Percentiles rank a stretch among this genome's conserved stretches.
Conservation (phyloP, 2,113 vertebrate genomes). For the Lagenorhynchus albirostris region DNA sequence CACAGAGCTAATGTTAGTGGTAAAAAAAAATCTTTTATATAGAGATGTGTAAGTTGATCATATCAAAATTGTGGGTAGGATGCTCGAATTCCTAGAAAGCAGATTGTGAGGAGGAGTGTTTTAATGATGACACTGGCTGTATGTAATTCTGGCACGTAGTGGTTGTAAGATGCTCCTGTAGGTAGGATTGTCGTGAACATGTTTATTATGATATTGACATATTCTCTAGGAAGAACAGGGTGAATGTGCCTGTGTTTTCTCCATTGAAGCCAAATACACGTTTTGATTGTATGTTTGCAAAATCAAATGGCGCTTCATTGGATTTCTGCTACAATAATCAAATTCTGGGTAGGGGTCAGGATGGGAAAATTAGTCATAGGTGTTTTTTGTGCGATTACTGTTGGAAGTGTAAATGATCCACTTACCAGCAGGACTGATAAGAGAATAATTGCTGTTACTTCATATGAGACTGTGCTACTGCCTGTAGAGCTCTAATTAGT, state of each 20-base stretch:
- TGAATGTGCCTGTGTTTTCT: neutral
- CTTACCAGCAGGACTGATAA: neutral
- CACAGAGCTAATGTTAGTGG: neutral
- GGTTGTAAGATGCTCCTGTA: rapidly evolving
- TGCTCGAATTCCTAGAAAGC: neutral
- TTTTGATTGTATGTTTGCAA: neutral
- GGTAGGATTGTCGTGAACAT: rapidly evolving
- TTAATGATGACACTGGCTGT: neutral
- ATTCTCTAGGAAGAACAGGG: neutral
- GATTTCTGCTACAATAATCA: neutral
- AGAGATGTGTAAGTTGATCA: neutral
- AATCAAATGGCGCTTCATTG: rapidly evolving
- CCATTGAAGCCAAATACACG: neutral
- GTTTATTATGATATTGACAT: neutral
- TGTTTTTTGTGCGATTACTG: neutral
- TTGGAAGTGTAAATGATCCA: neutral
- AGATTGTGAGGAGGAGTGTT: rapidly evolving
- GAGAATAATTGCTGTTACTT: neutral
- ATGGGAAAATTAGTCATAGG: neutral
- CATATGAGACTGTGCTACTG: neutral
- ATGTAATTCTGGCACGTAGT: rapidly evolving
- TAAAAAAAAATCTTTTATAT: neutral
- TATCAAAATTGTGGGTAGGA: conserved; percentile 43
- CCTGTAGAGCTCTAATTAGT: neutral
- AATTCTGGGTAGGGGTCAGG: neutral